A percentile compares a stretch with the other conserved stretches of the same genome.
Conservation (phyloP, 2,888 invertebrate species). For the Heliconius cydno region DNA sequence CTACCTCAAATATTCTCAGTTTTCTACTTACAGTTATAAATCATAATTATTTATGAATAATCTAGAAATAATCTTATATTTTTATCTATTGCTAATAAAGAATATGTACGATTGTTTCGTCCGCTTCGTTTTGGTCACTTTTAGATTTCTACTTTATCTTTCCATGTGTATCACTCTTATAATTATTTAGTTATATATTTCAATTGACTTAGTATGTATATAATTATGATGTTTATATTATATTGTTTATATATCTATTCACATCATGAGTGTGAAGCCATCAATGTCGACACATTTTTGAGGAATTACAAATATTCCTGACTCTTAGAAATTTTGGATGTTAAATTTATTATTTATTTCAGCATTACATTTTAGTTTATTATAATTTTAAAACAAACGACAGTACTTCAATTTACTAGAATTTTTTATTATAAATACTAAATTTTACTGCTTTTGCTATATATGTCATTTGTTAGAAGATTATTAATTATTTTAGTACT, state of each 20-base stretch:
- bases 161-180: no score
- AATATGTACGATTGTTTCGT: neutral
- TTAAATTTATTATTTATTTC: conserved; percentile 3
- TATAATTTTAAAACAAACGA: conserved; percentile 16
- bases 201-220: neutral
- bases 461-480: conserved; percentile 6
- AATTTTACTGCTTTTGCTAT: neutral
- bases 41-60: neutral
- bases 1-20: neutral
- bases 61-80: neutral
- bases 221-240: neutral
- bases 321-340: no score
- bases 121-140: neutral
- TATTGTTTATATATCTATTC: neutral
- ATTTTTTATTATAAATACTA: neutral
- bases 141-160: neutral
- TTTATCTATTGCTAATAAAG: neutral
- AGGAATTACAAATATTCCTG: no score
- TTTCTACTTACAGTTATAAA: neutral
- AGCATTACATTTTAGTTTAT: conserved; percentile 10
- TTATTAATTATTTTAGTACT: neutral
- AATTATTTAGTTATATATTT: no score
- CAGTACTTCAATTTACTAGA: no score
- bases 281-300: no score
- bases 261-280: no score